Base-by-base conservation (phyloP, 37 sponge, comb jelly and placozoan species). In the Halichondria panicea region DNA sequence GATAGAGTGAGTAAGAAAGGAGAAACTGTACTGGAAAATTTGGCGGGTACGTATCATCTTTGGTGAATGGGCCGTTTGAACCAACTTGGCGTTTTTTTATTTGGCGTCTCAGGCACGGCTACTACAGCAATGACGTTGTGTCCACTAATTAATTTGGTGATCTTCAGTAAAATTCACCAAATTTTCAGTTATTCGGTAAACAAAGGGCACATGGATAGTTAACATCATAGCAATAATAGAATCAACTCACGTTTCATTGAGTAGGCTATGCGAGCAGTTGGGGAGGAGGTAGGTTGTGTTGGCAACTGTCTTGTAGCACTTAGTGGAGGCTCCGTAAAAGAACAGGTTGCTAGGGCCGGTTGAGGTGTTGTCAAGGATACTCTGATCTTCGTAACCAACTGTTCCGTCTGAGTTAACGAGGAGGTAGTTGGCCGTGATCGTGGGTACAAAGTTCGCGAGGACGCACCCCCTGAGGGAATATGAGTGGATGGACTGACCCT, bases 281-380 rank as follows among this genome's bases (percentile, higher is more conserved):
- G 91, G 91, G 4, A 91, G 62, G 24, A 91, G 79, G 55, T 82
- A 91, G 18, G 79, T 82, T 19, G 82, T 36, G 53, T 77, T 73
- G 15, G 65, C 80, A 1, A 86, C 87, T 69, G 64, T 64, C 73
- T 91, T 91, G 35, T 74, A 86, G 67, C 91, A 91, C 19, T 52
- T 63, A 1, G 82, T 77, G 25, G 91, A 91, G 55, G 91, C 81
- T 34, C 91, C 91, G 82, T 81, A 91, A 67, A 91, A 91, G 50
- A 74, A 81, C 33, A 86, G 40, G 58, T 54, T 82, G 62, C 62
- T 81, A 0, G 87, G 87, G 4, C 86, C 87, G 68, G 91, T 91
- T 8, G 87, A 59, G 41, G 82, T 76, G 35, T 38, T 70, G 11
- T 57, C 41, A 4, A 79, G 72, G 18, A 58, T 57, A 18, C 46